Evolutionary conservation across 2,113 vertebrate genomes (phyloP).

Genomic region (Glareola pratincola): DNA sequence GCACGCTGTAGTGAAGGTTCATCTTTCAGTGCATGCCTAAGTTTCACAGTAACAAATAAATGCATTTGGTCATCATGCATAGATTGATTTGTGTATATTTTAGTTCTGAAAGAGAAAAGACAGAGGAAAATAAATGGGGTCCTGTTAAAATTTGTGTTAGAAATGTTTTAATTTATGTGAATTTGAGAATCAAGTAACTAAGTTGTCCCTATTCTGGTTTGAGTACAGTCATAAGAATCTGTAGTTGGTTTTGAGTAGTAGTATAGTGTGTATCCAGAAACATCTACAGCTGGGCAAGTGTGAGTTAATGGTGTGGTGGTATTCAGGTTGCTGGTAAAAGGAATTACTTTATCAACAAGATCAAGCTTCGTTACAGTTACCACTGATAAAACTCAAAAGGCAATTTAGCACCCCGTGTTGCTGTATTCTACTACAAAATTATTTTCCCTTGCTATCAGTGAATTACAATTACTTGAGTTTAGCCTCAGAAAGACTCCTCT

Average conservation of each 20-base stretch:
- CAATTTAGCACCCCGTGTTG: not conserved
- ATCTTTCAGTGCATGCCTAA: conserved; percentile 24
- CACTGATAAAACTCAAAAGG: not conserved
- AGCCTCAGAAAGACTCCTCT: not conserved
- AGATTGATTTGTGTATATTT: conserved; percentile 51
- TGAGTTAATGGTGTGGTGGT: not conserved
- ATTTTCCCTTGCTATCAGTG: not conserved
- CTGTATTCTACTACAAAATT: not conserved
- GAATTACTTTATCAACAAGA: not conserved
- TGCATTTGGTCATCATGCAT: conserved; percentile 12
- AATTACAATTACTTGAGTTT: not conserved
- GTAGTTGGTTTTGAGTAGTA: not conserved
- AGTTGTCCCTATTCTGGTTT: not conserved
- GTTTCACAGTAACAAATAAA: not conserved
- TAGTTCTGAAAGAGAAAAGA: conserved; percentile 33
- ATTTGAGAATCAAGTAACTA: not conserved
- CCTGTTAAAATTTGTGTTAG: conserved; percentile 49
- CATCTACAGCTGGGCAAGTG: not conserved
- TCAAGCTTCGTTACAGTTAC: not conserved
- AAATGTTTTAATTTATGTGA: conserved; percentile 51
- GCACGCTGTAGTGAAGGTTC: conserved; percentile 11
- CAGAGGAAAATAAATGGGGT: not conserved
- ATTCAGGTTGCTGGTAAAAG: not conserved
- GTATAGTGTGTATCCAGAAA: not conserved
- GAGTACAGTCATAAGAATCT: not conserved